phyloP scores from a whole-genome alignment of 2,113 vertebrate species.

The Oreotrochilus melanogaster region DNA sequence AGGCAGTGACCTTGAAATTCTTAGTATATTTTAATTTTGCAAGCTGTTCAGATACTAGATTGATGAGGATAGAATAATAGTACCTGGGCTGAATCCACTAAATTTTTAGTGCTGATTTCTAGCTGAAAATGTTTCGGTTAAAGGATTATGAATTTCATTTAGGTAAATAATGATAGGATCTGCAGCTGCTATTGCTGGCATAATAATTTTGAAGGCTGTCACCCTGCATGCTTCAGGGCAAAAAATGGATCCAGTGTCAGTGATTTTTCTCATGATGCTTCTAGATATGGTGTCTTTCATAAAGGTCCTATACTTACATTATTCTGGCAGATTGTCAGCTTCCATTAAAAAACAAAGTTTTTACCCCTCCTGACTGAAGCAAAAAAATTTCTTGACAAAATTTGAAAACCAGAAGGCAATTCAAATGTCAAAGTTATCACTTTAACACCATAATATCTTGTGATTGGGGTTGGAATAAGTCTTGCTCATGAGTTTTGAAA shows the following conservation, averaged over 20 bases:
- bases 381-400: not conserved
- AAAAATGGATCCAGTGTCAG: not conserved
- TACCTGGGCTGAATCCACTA: not conserved
- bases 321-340: slow-evolving; percentile 27
- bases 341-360: not conserved
- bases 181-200: not conserved
- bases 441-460: not conserved
- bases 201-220: not conserved
- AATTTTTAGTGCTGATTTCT: not conserved
- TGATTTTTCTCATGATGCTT: not conserved
- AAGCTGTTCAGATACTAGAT: not conserved
- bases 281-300: slow-evolving; percentile 6
- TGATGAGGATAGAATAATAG: not conserved
- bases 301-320: not conserved
- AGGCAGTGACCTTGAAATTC: not conserved
- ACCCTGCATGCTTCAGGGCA: not conserved
- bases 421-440: not conserved
- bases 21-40: not conserved
- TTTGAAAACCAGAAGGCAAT: not conserved
- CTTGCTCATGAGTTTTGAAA: not conserved
- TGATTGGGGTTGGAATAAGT: not conserved
- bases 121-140: not conserved
- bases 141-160: not conserved
- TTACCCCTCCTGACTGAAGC: not conserved
- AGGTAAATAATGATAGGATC: not conserved